Evolutionary conservation across 2,113 vertebrate genomes (phyloP).

Genomic region (Sceloporus tristichus): DNA sequence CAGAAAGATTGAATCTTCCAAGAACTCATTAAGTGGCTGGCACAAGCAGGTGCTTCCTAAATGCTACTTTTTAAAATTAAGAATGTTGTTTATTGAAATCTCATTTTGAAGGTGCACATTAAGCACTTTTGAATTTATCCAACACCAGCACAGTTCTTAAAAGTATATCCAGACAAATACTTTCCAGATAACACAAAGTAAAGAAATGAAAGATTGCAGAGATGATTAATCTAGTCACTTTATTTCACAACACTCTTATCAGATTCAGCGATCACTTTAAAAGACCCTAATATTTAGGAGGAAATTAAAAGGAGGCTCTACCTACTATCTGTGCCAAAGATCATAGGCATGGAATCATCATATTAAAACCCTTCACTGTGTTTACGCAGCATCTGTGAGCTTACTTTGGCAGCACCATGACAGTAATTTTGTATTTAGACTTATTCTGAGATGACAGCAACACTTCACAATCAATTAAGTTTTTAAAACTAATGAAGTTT

Average conservation of each 20-base stretch:
- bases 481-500: too few relatives aligned
- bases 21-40: background rate
- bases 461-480: background rate
- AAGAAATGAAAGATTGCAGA: conserved; percentile 53
- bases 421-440: conserved; percentile 66
- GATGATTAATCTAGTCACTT: conserved; percentile 63
- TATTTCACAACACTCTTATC: conserved; percentile 74
- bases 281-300: conserved; percentile 80
- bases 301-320: conserved; percentile 80
- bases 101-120: background rate
- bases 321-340: conserved; percentile 74
- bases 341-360: conserved; percentile 67
- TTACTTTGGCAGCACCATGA: conserved; percentile 67
- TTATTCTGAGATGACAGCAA: background rate
- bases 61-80: background rate
- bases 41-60: background rate
- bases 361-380: conserved; percentile 72
- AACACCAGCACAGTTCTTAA: background rate
- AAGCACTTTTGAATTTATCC: conserved; percentile 10
- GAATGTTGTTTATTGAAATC: conserved; percentile 3
- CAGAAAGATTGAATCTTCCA: background rate
- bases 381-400: conserved; percentile 53
- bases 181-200: background rate
- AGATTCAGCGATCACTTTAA: conserved; percentile 60
- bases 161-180: conserved; percentile 28